Evolutionary conservation across 1,140 invertebrate species (phyloP), one percentile per base, ranked within the genome.

Genomic region (Berghia stephanieae): DNA sequence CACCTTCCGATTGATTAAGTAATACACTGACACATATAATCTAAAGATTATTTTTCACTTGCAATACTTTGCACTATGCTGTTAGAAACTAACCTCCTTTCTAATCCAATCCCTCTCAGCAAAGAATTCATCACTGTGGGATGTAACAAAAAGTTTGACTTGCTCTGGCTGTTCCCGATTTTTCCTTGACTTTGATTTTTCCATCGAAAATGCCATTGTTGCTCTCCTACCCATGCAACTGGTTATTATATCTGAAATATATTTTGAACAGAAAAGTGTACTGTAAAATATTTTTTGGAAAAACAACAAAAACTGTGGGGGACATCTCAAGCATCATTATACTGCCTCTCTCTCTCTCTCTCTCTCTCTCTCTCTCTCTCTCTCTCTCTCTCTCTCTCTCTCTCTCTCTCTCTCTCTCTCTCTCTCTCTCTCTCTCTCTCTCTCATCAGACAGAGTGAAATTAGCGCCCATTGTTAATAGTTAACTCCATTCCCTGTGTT

Each of bases 141-240:
- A 88, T 16, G 88, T 88, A 42, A 90, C 84, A 80, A 88, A 90
- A 6, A 90, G 66, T 46, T 86, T 84, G 18, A 89, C 85, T 27
- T 84, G 82, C 31, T 60, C 82, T 10, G 74, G 78, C 44, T 82
- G 76, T 40, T 75, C 43, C 36, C 63, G 66, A 49, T 52, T 36
- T n/a, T 52, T 31, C 27, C 49, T 44, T 36, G 70, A 52, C 40
- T 73, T 71, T 34, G 40, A 78, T 31, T 43, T 77, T n/a, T 81
- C 55, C 31, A 76, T 57, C 24, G 84, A 84, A 78, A 81, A 83
- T 55, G 86, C 84, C 80, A 85, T 85, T 66, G 76, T 81, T 27
- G 16, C 49, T 13, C 8, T 69, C 27, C 5, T 16, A 10, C 8
- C 57, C 10, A 8, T 16, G 27, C 67, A 38, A 31, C 40, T 8